Conservation (phyloP, 2,888 invertebrate genomes). For the Choreutis nemorana region DNA sequence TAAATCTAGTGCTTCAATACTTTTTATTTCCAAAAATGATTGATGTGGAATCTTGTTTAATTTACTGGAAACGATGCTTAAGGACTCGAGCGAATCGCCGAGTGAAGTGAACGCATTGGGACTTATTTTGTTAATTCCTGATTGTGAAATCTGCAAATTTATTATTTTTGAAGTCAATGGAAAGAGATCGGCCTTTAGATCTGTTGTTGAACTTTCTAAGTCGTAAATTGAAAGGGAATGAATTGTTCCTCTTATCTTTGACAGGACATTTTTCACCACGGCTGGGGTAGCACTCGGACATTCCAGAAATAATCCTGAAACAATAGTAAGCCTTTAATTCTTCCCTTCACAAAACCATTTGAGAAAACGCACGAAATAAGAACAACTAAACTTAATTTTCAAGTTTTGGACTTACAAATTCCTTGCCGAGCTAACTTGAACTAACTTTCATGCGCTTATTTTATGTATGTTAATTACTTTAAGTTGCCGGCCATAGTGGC, state of each 20-base stretch:
- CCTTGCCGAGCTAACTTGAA: no score
- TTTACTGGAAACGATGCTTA: constrained; percentile 81
- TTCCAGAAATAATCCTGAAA: constrained; percentile 82
- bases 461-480: no score
- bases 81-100: constrained; percentile 74
- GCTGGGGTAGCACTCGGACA: constrained; percentile 84
- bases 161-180: constrained; percentile 73
- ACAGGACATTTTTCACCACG: constrained; percentile 76
- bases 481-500: no score
- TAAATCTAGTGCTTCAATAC: constrained; percentile 79
- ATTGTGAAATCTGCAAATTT: constrained; percentile 81
- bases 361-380: no score
- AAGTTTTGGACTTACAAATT: no score
- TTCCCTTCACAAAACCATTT: no score
- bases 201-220: constrained; percentile 81
- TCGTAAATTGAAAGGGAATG: constrained; percentile 91
- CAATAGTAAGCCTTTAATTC: no score
- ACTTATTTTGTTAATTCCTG: constrained; percentile 73
- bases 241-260: constrained; percentile 73
- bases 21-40: constrained; percentile 74
- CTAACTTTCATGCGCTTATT: no score
- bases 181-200: constrained; percentile 78
- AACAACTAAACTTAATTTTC: no score
- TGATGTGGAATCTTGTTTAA: constrained; percentile 79
- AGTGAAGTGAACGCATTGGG: constrained; percentile 74